phyloP scores from a whole-genome alignment of 2,113 vertebrate species.

The Gymnocephalus cernua region DNA sequence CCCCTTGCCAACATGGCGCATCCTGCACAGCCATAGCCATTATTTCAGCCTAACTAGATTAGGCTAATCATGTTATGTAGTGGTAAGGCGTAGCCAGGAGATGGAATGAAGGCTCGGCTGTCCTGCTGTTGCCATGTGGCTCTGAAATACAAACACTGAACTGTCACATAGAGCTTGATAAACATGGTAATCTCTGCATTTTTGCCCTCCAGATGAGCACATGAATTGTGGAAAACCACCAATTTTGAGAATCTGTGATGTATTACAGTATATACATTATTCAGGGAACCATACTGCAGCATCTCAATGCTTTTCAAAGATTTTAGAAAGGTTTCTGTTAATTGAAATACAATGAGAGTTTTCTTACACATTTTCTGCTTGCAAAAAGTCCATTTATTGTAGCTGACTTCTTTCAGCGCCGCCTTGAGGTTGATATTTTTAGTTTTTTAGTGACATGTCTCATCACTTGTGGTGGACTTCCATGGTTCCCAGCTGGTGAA shows the following conservation, averaged over 20 bases:
- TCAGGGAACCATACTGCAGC: background rate
- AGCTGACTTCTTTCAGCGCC: background rate
- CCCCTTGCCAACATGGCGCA: constrained; percentile 53
- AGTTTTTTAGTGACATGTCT: background rate
- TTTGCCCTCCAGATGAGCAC: constrained; percentile 1
- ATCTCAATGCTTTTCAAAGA: background rate
- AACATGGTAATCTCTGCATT: background rate
- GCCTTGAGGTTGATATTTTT: background rate
- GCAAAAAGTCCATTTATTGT: background rate
- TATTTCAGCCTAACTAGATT: constrained; percentile 81
- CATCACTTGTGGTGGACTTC: too few relatives aligned
- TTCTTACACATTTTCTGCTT: background rate
- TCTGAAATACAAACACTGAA: constrained; percentile 58
- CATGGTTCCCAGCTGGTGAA: background rate
- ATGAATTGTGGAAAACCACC: background rate
- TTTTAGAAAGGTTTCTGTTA: background rate
- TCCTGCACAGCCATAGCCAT: constrained; percentile 66
- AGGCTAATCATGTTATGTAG: constrained; percentile 82
- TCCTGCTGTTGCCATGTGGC: constrained; percentile 67
- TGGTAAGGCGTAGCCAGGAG: constrained; percentile 61
- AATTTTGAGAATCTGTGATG: background rate
- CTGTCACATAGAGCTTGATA: constrained; percentile 35
- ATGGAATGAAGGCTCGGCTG: constrained; percentile 68
- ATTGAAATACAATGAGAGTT: background rate
- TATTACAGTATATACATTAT: constrained; percentile 1